Percentiles rank a stretch among this genome's conserved stretches.
Evolutionary conservation across 2,888 invertebrate species (phyloP).

Genomic region (Clistopyga incitator): DNA sequence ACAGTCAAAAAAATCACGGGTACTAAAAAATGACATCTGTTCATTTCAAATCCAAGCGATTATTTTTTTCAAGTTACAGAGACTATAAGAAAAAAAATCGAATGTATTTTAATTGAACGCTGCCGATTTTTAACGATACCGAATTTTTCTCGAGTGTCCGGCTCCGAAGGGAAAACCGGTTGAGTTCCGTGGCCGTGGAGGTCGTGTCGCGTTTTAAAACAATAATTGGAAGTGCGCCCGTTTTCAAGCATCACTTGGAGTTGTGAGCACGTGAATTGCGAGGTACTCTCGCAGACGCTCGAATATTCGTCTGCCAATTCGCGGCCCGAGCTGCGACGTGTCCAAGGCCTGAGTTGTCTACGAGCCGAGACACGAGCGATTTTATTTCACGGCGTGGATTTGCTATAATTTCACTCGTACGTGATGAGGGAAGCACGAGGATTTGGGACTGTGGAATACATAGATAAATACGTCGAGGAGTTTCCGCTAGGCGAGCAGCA

Average conservation of each 20-base stretch:
- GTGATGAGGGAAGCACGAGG: conserved; percentile 28
- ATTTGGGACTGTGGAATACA: conserved; percentile 31
- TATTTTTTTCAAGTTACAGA: too few relatives aligned
- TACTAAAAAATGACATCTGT: too few relatives aligned
- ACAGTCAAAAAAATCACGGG: neutral
- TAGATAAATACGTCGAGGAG: conserved; percentile 58
- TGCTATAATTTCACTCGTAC: neutral
- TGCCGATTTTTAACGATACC: too few relatives aligned
- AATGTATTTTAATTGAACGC: too few relatives aligned
- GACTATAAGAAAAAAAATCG: too few relatives aligned
- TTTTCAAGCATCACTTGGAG: conserved; percentile 36
- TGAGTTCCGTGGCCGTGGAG: conserved; percentile 40
- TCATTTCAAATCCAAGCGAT: too few relatives aligned
- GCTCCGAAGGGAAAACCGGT: neutral
- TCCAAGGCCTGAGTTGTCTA: neutral
- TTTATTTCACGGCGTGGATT: neutral
- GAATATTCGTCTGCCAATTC: conserved; percentile 46
- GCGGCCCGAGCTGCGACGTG: neutral
- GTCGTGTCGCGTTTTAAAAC: conserved; percentile 35
- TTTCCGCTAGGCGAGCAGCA: conserved; percentile 85
- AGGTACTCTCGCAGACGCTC: conserved; percentile 19
- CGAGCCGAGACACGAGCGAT: neutral
- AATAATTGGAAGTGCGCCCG: conserved; percentile 52
- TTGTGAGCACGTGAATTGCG: conserved; percentile 34
- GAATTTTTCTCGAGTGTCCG: too few relatives aligned